Percentiles rank a stretch among this genome's conserved stretches.
These are phyloP conservation scores for Dolichoris vasculosae DNA, from an alignment of 1,140 invertebrate genomes.

Conservation along the genomic window DNA sequence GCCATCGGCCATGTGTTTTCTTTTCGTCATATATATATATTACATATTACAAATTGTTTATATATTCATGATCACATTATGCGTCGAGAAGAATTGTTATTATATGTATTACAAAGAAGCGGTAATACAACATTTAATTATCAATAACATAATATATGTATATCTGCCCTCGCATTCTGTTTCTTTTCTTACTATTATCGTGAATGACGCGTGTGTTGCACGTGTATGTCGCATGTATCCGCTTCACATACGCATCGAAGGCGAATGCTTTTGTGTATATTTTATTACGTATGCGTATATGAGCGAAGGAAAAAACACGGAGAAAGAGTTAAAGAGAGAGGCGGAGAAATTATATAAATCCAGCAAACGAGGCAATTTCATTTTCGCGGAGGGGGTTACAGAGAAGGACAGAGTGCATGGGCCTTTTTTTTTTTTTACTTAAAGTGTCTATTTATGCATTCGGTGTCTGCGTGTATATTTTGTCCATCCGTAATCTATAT, in stretches of 20 bases:
- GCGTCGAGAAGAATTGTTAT: conserved; percentile 64
- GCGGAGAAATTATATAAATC: conserved; percentile 45
- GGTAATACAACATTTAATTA: conserved; percentile 70
- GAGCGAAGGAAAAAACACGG: conserved; percentile 53
- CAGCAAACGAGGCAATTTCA: conserved; percentile 36
- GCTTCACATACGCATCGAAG: conserved; percentile 41
- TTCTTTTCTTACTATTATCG: conserved; percentile 45
- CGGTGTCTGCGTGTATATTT: conserved; percentile 23
- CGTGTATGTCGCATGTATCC: conserved; percentile 19
- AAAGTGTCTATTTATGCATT: conserved; percentile 38
- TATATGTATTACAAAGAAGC: conserved; percentile 68
- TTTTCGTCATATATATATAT: conserved; percentile 57
- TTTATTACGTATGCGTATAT: conserved; percentile 52
- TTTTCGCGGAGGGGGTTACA: conserved; percentile 32
- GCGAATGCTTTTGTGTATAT: conserved; percentile 50
- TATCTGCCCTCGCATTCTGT: conserved; percentile 48
- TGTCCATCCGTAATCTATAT: conserved; percentile 30
- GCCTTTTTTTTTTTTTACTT: conserved; percentile 42
- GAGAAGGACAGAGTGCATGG: conserved; percentile 52
- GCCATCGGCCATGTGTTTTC: conserved; percentile 12
- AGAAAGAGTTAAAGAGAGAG: conserved; percentile 52
- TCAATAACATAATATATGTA: conserved; percentile 64
- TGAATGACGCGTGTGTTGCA: conserved; percentile 30
- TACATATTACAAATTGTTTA: conserved; percentile 61
- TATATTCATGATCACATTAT: conserved; percentile 63